Percentiles rank a stretch among this genome's conserved stretches.
phyloP scores from a whole-genome alignment of 2,797 vertebrate species.

The Clangula hyemalis region DNA sequence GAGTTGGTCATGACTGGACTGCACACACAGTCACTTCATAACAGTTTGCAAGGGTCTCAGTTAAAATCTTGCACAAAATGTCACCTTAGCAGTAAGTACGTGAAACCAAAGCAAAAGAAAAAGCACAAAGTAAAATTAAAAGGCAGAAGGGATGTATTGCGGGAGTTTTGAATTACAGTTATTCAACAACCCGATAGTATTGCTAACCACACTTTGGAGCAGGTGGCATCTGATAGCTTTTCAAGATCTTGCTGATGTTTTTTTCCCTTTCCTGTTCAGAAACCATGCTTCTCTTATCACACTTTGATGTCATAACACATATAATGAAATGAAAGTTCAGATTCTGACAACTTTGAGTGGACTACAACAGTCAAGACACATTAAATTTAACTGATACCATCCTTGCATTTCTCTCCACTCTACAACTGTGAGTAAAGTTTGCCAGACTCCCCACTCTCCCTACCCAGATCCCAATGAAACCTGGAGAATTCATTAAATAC shows the following conservation, averaged over 20 bases:
- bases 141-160: not conserved
- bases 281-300: not conserved
- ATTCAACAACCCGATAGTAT: not conserved
- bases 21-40: not conserved
- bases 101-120: not conserved
- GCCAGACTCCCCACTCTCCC: not conserved
- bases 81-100: not conserved
- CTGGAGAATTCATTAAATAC: not conserved
- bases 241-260: not conserved
- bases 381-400: not conserved
- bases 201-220: not conserved
- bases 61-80: not conserved
- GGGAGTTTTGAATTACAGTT: not conserved
- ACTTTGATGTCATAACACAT: not conserved
- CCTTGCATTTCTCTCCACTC: not conserved
- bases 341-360: not conserved
- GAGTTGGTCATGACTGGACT: not conserved
- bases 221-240: not conserved
- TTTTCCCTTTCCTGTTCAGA: not conserved
- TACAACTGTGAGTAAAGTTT: not conserved
- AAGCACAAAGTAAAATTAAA: not conserved
- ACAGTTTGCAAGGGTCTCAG: not conserved
- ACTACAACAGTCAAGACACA: not conserved
- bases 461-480: not conserved
- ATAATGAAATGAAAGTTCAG: not conserved